Percentiles rank a stretch among this genome's conserved stretches.
Conservation (phyloP, 2,888 invertebrate species). For the Agonopterix subpropinquella region DNA sequence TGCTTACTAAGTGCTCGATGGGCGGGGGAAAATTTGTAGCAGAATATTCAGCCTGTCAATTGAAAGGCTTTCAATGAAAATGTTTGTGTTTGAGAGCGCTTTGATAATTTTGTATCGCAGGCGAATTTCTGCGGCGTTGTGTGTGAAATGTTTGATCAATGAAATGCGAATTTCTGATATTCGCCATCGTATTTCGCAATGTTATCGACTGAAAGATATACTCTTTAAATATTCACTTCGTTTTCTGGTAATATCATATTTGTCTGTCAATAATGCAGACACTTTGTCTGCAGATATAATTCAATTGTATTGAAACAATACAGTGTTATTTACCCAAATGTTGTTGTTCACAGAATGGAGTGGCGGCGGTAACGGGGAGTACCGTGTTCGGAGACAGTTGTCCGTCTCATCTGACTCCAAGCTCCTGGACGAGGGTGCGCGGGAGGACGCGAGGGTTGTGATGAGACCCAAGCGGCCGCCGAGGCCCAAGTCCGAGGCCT, state of each 20-base stretch:
- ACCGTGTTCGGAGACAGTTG: conserved; percentile 90
- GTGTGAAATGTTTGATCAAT: conserved; percentile 10
- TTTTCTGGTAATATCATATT: too few relatives aligned
- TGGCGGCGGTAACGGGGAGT: conserved; percentile 81
- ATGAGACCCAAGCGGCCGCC: conserved; percentile 94
- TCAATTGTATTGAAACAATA: not conserved
- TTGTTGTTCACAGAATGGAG: conserved; percentile 81
- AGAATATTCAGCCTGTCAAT: conserved; percentile 41
- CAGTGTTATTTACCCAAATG: not conserved
- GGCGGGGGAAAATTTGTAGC: conserved; percentile 33
- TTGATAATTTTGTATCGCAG: conserved; percentile 29
- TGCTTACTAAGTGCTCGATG: conserved; percentile 50
- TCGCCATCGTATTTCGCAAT: too few relatives aligned
- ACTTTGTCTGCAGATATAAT: too few relatives aligned
- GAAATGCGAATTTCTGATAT: not conserved
- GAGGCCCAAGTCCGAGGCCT: conserved; percentile 97
- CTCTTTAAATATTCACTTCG: too few relatives aligned
- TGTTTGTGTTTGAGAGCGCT: conserved; percentile 38
- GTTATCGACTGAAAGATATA: too few relatives aligned
- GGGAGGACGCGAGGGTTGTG: conserved; percentile 92
- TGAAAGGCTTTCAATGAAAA: conserved; percentile 36
- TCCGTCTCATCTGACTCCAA: conserved; percentile 96
- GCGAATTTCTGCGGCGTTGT: conserved; percentile 12
- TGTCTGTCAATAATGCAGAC: too few relatives aligned
- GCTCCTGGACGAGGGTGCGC: conserved; percentile 91